phyloP scores from a whole-genome alignment of 2,888 invertebrate genomes.

The Dolichopus griseipennis region DNA sequence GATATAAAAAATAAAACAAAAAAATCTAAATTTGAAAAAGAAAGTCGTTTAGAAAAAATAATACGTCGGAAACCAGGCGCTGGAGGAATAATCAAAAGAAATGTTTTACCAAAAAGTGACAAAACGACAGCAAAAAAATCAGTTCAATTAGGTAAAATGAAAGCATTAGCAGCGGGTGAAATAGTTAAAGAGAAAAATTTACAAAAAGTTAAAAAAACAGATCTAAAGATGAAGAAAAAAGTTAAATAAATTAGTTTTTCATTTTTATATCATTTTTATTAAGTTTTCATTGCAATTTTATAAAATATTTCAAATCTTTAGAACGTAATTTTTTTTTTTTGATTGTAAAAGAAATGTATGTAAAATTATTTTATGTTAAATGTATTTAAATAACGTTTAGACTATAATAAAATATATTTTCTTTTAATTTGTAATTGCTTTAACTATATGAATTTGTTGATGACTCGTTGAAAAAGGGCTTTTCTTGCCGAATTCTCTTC shows the following conservation, averaged over 20 bases:
- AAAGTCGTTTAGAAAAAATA: constrained; percentile 27
- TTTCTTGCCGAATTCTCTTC: constrained; percentile 60
- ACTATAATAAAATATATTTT: too few relatives aligned
- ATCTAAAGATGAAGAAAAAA: constrained; percentile 23
- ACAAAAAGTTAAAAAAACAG: constrained; percentile 24
- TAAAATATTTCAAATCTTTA: too few relatives aligned
- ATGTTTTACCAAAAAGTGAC: background rate
- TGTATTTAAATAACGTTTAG: too few relatives aligned
- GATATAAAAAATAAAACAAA: constrained; percentile 9
- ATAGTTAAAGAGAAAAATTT: constrained; percentile 20
- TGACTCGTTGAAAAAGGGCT: constrained; percentile 2
- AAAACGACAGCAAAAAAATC: constrained; percentile 24
- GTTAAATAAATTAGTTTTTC: constrained; percentile 7
- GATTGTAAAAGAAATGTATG: too few relatives aligned
- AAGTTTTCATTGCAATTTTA: too few relatives aligned
- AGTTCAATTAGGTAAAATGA: constrained; percentile 23
- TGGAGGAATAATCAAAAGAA: constrained; percentile 26
- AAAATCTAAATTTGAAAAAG: constrained; percentile 19
- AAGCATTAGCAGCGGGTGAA: constrained; percentile 31
- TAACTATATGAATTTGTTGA: background rate
- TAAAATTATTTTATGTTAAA: too few relatives aligned
- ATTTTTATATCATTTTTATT: too few relatives aligned
- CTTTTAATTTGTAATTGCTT: background rate
- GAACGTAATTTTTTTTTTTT: too few relatives aligned
- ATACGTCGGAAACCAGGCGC: constrained; percentile 32